Evolutionary conservation across 2,888 invertebrate species (phyloP), one percentile per base, ranked within the genome.

Genomic region (Petrolisthes cinctipes): DNA sequence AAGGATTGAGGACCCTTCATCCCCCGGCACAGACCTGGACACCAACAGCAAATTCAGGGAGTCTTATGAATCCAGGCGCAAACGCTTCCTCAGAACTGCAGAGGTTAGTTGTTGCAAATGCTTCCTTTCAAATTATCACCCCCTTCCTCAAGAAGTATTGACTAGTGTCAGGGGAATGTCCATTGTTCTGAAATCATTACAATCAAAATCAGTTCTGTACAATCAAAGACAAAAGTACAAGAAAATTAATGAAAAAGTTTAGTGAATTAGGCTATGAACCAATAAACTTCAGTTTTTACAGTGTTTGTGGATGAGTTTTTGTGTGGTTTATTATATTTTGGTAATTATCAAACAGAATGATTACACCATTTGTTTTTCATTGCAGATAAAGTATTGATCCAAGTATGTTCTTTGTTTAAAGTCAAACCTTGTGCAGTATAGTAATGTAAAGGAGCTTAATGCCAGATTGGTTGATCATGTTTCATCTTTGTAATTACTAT

Each of bases 51-150:
- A 54, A 11, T 23, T 23, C 20, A 85, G 23, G 53, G 87, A 83
- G 53, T 87, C 87, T 9, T 87, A 83, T 79, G 80, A 51, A 9
- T 80, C 79, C 11, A 78, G 87, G 71, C 75, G 83, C 51, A 87
- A 71, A 23, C 68, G 87, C 20, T 87, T 87, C 80, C 17, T 87
- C 76, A 83, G 87, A 61, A 87, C 87, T 51, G 87, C 87, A 17
- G 80, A 87, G 83, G 83, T 79, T 5, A 17, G 73, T 37, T 37
- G 37, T 37, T 37, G 37, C 37, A 37, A 37, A 37, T 0, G 37
- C 37, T 37, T 37, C 37, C 37, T 37, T 37, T 37, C 2, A 37
- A 37, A 61, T 61, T 61, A 61, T 61, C 1, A 61, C 9, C 61
- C 9, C 11, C 61, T 61, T 61, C 11, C 61, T 61, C 61, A 61